These are phyloP conservation scores for Carcina quercana DNA, from an alignment of 2,888 invertebrate species.

Conservation along the genomic window DNA sequence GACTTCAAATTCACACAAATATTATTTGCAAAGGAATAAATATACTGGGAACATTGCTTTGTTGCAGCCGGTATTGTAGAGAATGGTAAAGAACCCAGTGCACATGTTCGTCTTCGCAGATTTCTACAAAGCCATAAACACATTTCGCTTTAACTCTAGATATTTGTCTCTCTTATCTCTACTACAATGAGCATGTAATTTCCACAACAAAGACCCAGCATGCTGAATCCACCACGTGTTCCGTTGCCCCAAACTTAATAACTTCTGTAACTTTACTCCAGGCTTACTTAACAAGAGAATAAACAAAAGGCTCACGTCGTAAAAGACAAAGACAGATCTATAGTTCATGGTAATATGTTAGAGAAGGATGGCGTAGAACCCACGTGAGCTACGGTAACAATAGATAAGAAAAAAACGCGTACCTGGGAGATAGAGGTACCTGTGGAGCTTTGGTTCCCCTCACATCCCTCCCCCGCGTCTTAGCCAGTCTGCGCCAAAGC, in stretches of 20 bases:
- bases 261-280: conserved; percentile 34
- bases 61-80: no score
- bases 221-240: no score
- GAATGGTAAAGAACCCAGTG: no score
- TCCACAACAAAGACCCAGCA: no score
- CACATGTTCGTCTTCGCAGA: no score
- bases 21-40: no score
- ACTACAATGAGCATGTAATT: no score
- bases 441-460: conserved; percentile 34
- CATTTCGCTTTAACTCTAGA: no score
- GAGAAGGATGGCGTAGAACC: conserved; percentile 44
- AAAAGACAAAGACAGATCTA: conserved; percentile 32
- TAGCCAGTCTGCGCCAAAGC: conserved; percentile 49
- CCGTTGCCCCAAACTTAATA: conserved; percentile 25
- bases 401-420: conserved; percentile 60
- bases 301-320: conserved; percentile 50
- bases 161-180: no score
- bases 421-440: conserved; percentile 55
- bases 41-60: no score
- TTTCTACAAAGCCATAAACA: no score
- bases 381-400: conserved; percentile 68
- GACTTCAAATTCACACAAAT: no score
- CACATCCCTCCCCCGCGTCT: conserved; percentile 35
- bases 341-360: conserved; percentile 20
- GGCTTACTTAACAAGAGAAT: conserved; percentile 43